These are phyloP conservation scores for Setophaga petechia DNA, from an alignment of 2,113 vertebrate species.

Conservation along the genomic window DNA sequence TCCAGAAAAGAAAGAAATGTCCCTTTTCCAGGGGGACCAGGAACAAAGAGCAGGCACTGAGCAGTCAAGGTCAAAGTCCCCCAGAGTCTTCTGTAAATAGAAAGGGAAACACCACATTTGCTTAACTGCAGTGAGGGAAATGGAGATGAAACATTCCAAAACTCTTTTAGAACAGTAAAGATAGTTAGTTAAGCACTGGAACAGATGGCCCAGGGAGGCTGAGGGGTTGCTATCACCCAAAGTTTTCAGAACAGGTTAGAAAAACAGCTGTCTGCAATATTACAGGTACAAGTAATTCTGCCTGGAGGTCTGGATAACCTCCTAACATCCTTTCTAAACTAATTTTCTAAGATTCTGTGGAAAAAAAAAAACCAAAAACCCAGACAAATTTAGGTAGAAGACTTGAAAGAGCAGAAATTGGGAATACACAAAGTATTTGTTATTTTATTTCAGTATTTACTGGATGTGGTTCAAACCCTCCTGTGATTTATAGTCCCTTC, in stretches of 20 bases:
- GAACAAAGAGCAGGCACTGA: not conserved
- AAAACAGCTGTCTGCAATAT: slow-evolving; percentile 58
- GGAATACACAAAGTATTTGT: not conserved
- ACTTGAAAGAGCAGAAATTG: not conserved
- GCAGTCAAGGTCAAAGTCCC: slow-evolving; percentile 52
- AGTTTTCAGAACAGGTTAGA: slow-evolving; percentile 63
- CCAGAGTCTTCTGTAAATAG: not conserved
- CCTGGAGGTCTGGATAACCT: slow-evolving; percentile 63
- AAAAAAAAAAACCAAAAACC: not conserved
- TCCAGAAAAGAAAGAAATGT: not conserved
- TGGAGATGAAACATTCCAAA: slow-evolving; percentile 51
- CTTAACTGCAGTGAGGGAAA: slow-evolving; percentile 45
- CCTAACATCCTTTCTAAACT: not conserved
- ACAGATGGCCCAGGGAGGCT: slow-evolving; percentile 60
- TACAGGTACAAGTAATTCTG: slow-evolving; percentile 46
- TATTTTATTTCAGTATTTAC: not conserved
- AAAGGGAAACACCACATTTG: slow-evolving; percentile 50
- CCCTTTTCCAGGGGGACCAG: not conserved
- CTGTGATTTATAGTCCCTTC: not conserved
- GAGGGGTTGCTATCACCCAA: slow-evolving; percentile 6
- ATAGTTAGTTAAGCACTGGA: slow-evolving; percentile 59
- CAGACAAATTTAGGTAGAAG: not conserved
- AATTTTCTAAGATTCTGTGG: not conserved
- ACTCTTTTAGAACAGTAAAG: slow-evolving; percentile 40
- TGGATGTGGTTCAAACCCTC: not conserved